Conservation (phyloP, 2,888 invertebrate genomes). For the Chirona hameri region DNA sequence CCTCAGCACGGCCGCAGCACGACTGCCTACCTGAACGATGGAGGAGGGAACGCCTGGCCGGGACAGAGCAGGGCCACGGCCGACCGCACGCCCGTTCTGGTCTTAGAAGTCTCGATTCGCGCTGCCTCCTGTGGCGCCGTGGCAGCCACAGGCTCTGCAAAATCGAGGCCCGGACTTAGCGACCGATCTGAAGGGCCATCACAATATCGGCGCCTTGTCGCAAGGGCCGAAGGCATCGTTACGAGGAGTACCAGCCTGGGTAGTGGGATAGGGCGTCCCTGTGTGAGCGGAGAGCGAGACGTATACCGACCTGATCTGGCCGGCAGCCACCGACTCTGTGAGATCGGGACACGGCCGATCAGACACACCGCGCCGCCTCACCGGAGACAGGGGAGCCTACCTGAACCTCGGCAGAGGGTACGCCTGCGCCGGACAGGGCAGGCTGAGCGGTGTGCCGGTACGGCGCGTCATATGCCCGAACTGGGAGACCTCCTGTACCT, state of each 20-base stretch:
- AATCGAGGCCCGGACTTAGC: background rate
- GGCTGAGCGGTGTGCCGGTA: conserved; percentile 50
- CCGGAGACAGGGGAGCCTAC: no score
- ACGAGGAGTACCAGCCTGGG: background rate
- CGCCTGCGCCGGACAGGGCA: conserved; percentile 69
- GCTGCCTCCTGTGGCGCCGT: conserved; percentile 2
- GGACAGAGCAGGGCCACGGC: conserved; percentile 46
- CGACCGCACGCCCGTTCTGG: conserved; percentile 40
- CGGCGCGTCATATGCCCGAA: background rate
- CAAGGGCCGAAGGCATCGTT: no score
- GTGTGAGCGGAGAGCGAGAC: no score
- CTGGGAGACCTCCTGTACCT: background rate
- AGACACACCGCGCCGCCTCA: no score
- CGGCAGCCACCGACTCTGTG: background rate
- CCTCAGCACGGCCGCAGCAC: no score
- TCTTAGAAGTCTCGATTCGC: conserved; percentile 35
- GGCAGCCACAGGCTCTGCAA: conserved; percentile 29
- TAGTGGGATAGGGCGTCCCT: background rate
- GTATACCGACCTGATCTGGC: background rate
- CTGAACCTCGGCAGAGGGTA: conserved; percentile 67
- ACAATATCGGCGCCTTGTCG: no score
- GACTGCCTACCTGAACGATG: conserved; percentile 44
- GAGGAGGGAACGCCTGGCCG: conserved; percentile 57
- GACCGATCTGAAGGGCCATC: no score
- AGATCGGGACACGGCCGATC: background rate